Conservation (phyloP, 1,140 invertebrate genomes). For the Drosophila nannoptera region DNA sequence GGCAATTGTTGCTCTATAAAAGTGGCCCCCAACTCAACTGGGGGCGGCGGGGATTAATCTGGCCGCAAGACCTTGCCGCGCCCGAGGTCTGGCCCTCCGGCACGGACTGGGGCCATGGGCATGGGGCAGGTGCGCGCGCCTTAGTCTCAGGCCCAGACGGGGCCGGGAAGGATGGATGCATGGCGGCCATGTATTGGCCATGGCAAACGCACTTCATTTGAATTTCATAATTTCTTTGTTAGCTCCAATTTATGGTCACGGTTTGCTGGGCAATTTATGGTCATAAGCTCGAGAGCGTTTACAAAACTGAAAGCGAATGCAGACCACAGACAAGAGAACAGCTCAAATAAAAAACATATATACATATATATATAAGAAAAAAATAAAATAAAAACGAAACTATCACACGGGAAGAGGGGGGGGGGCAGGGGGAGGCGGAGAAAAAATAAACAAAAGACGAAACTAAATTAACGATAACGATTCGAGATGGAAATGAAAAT, state of each 20-base stretch:
- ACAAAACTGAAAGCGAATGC: conserved; percentile 39
- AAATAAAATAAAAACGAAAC: conserved; percentile 16
- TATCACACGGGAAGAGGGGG: too few species aligned
- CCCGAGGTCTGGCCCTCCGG: conserved; percentile 38
- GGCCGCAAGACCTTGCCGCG: conserved; percentile 64
- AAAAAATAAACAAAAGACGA: conserved; percentile 53
- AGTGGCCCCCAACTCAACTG: conserved; percentile 39
- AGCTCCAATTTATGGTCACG: conserved; percentile 78
- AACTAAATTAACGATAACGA: conserved; percentile 75
- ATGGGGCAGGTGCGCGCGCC: conserved; percentile 48
- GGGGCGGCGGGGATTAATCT: conserved; percentile 62
- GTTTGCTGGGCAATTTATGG: conserved; percentile 76
- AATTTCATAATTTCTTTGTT: conserved; percentile 78
- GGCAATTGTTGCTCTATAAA: conserved; percentile 76
- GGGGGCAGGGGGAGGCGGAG: not conserved
- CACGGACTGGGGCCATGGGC: conserved; percentile 8
- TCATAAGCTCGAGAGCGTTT: conserved; percentile 70
- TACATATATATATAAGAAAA: conserved; percentile 21
- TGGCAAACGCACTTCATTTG: conserved; percentile 72
- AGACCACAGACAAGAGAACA: conserved; percentile 13
- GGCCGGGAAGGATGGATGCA: conserved; percentile 2
- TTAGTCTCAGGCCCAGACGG: conserved; percentile 1
- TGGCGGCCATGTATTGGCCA: not conserved
- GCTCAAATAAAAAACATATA: not conserved
- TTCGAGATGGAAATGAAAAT: conserved; percentile 65